Base-by-base conservation (phyloP, 2,888 invertebrate species). In the Acleris laterana region DNA sequence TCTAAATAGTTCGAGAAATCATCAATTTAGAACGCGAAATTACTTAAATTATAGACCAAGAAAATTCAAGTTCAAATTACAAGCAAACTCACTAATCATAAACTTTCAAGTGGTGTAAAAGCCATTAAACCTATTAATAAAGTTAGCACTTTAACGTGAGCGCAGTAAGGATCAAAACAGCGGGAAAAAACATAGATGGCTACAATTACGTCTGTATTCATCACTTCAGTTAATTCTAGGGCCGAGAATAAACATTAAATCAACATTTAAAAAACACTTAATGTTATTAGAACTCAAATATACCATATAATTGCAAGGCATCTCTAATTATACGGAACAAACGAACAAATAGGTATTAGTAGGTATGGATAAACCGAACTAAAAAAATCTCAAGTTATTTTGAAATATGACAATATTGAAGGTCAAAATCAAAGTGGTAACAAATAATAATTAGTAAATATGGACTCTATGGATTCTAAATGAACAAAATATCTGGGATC, bases 181-280 rank as follows among this genome's bases (percentile, higher is more conserved):
- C 9, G 16, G 13, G 11, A 19, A 55, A 42, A 42, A 2, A 11
- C 44, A 70, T 61, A 63, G 57, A 52, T 68, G 58, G 67, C 51
- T 61, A 51, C 48, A 53, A 75, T 63, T 55, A 49, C n/a, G 25
- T 57, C 25, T 22, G 25, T 17, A 67, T 68, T 60, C 70, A 70
- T 70, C 70, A 70, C 67, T 68, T 70, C 53, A 70, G 61, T 69
- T 72, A 62, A 75, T 76, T 65, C 69, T 51, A 52, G 59, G 52
- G 68, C 68, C 70, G 69, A 72, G 70, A 62, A 52, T 65, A n/a
- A 38, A 70, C 68, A 71, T 74, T 68, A 71, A 70, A 69, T 62
- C 69, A 69, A 68, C 51, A 68, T 69, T 58, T 56, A 48, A 55
- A 62, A 48, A 56, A 16, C 52, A 48, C 19, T 61, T 28, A 42